Conservation (phyloP, 2,888 invertebrate species). For the Macrosoma leucophasiata region DNA sequence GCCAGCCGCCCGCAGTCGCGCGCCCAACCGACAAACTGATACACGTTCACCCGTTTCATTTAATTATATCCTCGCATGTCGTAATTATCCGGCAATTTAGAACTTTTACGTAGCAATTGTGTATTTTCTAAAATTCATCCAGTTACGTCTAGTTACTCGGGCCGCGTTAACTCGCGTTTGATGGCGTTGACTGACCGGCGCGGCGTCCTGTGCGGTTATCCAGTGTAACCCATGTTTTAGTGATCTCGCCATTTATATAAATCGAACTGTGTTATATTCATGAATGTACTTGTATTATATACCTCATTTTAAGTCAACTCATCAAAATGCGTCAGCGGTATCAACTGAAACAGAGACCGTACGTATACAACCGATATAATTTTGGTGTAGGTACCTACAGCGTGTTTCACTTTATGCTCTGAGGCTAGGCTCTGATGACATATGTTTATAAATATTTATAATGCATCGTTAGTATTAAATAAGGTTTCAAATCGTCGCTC, state of each 20-base stretch:
- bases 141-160: slow-evolving; percentile 34
- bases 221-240: slow-evolving; percentile 48
- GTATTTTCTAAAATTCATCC: too few relatives aligned
- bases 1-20: slow-evolving; percentile 55
- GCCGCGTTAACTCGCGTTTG: slow-evolving; percentile 29
- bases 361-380: too few relatives aligned
- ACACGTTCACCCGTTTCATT: slow-evolving; percentile 61
- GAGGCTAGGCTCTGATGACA: too few relatives aligned
- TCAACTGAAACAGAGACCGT: slow-evolving; percentile 69
- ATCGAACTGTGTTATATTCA: slow-evolving; percentile 32
- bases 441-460: too few relatives aligned
- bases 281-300: slow-evolving; percentile 32
- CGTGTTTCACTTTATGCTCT: too few relatives aligned
- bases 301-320: slow-evolving; percentile 20
- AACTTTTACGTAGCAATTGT: too few relatives aligned
- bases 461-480: too few relatives aligned
- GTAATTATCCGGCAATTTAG: too few relatives aligned
- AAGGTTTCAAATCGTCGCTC: too few relatives aligned
- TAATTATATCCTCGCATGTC: slow-evolving; percentile 51
- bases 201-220: slow-evolving; percentile 47
- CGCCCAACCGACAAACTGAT: slow-evolving; percentile 67
- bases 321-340: slow-evolving; percentile 66
- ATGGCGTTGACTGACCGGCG: slow-evolving; percentile 33
- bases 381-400: too few relatives aligned
- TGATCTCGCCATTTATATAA: slow-evolving; percentile 46